Evolutionary conservation across 1,140 invertebrate species (phyloP).

Genomic region (Hyles euphorbiae): DNA sequence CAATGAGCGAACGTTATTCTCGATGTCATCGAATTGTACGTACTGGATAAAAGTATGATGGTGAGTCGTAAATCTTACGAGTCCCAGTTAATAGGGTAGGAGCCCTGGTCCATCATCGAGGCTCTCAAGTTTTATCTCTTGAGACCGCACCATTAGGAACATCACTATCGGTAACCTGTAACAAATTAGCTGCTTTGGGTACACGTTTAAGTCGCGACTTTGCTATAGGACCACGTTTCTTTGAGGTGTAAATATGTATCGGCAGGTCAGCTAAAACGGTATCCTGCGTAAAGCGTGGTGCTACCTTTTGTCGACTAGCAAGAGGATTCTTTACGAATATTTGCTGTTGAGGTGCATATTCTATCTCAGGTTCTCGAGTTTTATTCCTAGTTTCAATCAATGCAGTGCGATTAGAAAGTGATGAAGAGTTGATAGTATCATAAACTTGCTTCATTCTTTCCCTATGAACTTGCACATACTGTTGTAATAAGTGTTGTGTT

Average conservation of each 20-base stretch:
- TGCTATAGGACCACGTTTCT: constrained; percentile 21
- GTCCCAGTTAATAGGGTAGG: constrained; percentile 16
- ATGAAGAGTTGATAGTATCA: constrained; percentile 13
- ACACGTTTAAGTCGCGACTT: constrained; percentile 21
- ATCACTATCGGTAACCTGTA: constrained; percentile 17
- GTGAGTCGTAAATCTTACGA: constrained; percentile 10
- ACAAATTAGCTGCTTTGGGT: constrained; percentile 23
- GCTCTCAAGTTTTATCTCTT: constrained; percentile 17
- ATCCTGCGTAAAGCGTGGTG: constrained; percentile 14
- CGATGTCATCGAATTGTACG: constrained; percentile 10
- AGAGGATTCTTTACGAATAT: constrained; percentile 19
- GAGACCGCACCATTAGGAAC: constrained; percentile 5
- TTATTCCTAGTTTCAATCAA: constrained; percentile 14
- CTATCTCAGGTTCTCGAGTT: constrained; percentile 16
- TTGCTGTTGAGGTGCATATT: constrained; percentile 19
- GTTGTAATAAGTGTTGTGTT: constrained; percentile 10
- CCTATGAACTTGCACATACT: constrained; percentile 8
- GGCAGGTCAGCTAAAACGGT: constrained; percentile 19
- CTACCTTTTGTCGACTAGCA: constrained; percentile 19
- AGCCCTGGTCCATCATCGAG: constrained; percentile 19
- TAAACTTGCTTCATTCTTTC: constrained; percentile 8
- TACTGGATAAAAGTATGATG: constrained; percentile 18
- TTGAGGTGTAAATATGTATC: constrained; percentile 21
- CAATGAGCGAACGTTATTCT: constrained; percentile 3
- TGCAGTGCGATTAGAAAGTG: constrained; percentile 7